Conservation (phyloP, 2,113 vertebrate species). For the Myrmophylax atrothorax region DNA sequence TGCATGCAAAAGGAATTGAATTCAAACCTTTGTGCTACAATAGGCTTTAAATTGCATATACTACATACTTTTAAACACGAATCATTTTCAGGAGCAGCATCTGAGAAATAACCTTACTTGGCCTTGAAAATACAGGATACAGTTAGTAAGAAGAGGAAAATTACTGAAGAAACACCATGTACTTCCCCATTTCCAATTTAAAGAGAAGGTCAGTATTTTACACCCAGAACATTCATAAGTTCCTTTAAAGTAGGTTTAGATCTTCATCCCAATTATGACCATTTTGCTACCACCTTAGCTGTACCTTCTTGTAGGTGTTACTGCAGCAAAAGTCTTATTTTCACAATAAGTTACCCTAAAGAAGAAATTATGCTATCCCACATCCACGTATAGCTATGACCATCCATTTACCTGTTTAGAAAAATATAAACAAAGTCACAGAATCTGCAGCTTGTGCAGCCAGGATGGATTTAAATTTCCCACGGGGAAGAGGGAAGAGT, state of each 20-base stretch:
- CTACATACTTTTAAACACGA: neutral
- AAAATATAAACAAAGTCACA: neutral
- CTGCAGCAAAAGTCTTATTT: neutral
- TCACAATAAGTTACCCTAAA: neutral
- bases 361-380: neutral
- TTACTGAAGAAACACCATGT: neutral
- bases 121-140: neutral
- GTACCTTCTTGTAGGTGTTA: neutral
- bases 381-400: neutral
- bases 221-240: neutral
- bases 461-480: neutral
- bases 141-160: neutral
- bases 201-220: neutral
- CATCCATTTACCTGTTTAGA: neutral
- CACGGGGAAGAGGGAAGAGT: neutral
- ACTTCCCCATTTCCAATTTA: neutral
- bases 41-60: neutral
- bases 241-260: neutral
- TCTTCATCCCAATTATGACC: neutral
- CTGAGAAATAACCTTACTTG: neutral
- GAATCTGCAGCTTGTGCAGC: neutral
- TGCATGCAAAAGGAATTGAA: neutral
- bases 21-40: neutral
- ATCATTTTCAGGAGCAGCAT: neutral
- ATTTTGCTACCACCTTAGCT: neutral